Evolutionary conservation across 2,888 invertebrate species (phyloP), one percentile per base, ranked within the genome.

Genomic region (Drosophila nigricruria): DNA sequence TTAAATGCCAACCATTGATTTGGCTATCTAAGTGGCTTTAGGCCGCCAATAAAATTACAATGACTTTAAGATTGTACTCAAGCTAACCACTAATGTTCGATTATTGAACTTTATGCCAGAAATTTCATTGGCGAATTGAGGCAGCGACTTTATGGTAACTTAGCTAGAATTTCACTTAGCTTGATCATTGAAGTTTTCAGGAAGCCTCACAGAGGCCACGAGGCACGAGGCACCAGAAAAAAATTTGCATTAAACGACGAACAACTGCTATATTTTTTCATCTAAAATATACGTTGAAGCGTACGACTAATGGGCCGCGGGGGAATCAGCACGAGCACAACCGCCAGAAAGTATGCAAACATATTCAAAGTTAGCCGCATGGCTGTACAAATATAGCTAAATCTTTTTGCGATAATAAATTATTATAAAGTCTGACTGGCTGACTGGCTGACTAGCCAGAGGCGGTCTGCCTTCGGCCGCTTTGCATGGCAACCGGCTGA

Each of bases 381-480:
- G 62, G 67, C 74, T 70, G 72, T 70, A 70, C 72, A 71, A 73
- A 75, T 62, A 70, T 66, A 76, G 86, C 75, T 81, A 81, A 86
- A 86, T 81, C 83, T 77, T 82, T 82, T 77, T 86, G 70, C 80
- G 81, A 81, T 84, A 83, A 89, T 90, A 89, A 88, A 90, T 87
- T 90, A 89, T 90, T 90, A 88, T 90, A 89, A 88, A 89, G 88
- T 86, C 88, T 82, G 85, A 58, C 82, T 60, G 50, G n/a, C 42
- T 27, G 27, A 34, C 63, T 38, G 25, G 40, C 58, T 50, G 36
- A 38, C 63, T 38, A 16, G 49, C 49, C 49, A 20, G 36, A 32
- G 68, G 68, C 68, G 45, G 52, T 47, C 63, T 49, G 50, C 50
- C 43, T 36, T 49, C 18, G 43, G 63, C 59, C 88, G 68, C 76